Base-by-base conservation (phyloP, 2,113 vertebrate species). In the Leucosticte australis region DNA sequence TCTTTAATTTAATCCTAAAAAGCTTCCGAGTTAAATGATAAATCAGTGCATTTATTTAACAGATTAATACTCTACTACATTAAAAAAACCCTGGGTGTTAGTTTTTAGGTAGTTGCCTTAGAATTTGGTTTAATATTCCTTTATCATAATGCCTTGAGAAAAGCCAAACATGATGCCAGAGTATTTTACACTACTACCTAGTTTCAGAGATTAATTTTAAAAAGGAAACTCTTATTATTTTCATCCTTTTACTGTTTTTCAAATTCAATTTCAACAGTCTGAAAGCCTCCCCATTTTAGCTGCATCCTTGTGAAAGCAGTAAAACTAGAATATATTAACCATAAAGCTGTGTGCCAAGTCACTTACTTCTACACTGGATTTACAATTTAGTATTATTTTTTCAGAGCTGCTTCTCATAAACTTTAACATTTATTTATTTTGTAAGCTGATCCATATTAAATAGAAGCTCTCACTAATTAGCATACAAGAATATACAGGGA, bases 381-480 rank as follows among this genome's bases (percentile, higher is more conserved):
- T 83, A 90, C 7, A 90, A 77, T 69, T 86, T 27, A 65, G 20
- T 44, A n/a, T 33, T 57, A 33, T 46, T 88, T 94, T 92, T 73
- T 80, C 71, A 88, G 50, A 65, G 14, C n/a, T 50, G n/a, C 19
- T 90, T 77, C 71, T 74, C 68, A 80, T 42, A 86, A 46, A 83
- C 7, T 30, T 37, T 53, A 85, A 46, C 22, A 65, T 65, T 84
- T 78, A 85, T 76, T 90, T 92, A 35, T 50, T 92, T 90, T 73
- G 28, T 37, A 90, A 63, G 26, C 50, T 63, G 50, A 90, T 77
- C 41, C 59, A 70, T 30, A 88, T 59, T 74, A 80, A 92, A 69
- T 19, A 83, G 46, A 93, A 88, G 30, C 4, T 92, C 70, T 89
- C 33, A 70, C 47, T 93, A 83, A 92, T 92, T 89, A 93, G 52